phyloP scores from a whole-genome alignment of 2,888 invertebrate species.

The Conops quadrifasciatus region DNA sequence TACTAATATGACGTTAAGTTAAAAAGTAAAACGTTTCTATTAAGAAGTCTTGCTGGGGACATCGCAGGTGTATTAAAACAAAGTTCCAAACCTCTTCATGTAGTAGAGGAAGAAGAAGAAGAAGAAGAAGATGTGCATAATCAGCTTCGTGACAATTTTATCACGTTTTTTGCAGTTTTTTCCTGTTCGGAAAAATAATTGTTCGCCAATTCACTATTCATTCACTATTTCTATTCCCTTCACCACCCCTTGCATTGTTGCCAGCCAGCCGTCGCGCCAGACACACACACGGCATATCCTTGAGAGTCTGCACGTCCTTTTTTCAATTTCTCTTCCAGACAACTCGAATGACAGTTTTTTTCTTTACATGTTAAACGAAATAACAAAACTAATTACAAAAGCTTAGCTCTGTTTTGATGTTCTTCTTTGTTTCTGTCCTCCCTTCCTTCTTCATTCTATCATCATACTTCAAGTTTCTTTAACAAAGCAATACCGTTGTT shows the following conservation, averaged over 20 bases:
- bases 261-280: not conserved
- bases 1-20: too few relatives aligned
- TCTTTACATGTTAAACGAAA: not conserved
- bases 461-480: not conserved
- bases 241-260: not conserved
- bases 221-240: not conserved
- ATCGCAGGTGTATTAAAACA: too few relatives aligned
- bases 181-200: slow-evolving; percentile 1
- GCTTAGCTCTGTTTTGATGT: not conserved
- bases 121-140: not conserved
- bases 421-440: not conserved
- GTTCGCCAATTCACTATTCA: not conserved
- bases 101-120: too few relatives aligned
- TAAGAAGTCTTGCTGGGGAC: too few relatives aligned
- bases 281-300: not conserved
- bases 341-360: not conserved
- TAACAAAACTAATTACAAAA: not conserved
- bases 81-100: too few relatives aligned
- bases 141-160: not conserved
- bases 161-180: not conserved
- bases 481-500: not conserved
- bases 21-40: too few relatives aligned
- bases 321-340: too few relatives aligned
- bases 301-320: not conserved
- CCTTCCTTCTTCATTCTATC: not conserved